Percentiles rank a stretch among this genome's conserved stretches.
Evolutionary conservation across 1,140 invertebrate species (phyloP).

Genomic region (Papilio glaucus): DNA sequence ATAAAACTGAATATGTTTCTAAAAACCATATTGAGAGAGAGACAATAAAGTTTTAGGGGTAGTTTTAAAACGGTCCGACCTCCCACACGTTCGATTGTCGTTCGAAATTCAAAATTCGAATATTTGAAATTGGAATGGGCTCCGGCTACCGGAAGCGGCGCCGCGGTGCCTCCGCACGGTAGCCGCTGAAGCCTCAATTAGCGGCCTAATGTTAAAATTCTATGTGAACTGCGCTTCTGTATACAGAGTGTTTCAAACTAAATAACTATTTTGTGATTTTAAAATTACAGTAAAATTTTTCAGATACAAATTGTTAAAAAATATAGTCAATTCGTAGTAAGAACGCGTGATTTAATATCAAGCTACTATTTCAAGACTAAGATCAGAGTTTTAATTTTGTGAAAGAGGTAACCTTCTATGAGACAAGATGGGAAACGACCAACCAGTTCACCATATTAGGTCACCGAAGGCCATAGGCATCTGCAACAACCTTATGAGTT

Average conservation of each 20-base stretch:
- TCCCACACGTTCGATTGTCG: conserved; percentile 48
- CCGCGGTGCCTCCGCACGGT: conserved; percentile 55
- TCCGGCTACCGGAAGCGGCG: conserved; percentile 61
- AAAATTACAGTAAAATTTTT: too few species aligned
- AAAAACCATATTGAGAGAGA: background rate
- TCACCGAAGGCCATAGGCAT: too few species aligned
- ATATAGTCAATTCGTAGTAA: too few species aligned
- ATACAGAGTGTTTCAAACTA: conserved; percentile 50
- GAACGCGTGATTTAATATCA: too few species aligned
- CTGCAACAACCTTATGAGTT: too few species aligned
- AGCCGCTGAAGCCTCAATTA: conserved; percentile 70
- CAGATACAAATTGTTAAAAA: too few species aligned
- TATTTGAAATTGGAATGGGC: conserved; percentile 41
- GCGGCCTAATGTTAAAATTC: conserved; percentile 66
- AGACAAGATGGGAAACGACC: too few species aligned
- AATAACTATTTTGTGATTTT: too few species aligned
- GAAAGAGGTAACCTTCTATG: too few species aligned
- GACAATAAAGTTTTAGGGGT: conserved; percentile 42
- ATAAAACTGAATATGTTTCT: background rate
- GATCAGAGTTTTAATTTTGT: too few species aligned
- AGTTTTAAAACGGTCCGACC: conserved; percentile 46
- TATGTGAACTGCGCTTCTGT: conserved; percentile 61
- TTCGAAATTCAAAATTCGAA: conserved; percentile 46
- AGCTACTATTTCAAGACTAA: too few species aligned
- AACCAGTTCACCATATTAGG: too few species aligned